phyloP scores from a whole-genome alignment of 2,797 vertebrate genomes.

The Dermochelys coriacea region DNA sequence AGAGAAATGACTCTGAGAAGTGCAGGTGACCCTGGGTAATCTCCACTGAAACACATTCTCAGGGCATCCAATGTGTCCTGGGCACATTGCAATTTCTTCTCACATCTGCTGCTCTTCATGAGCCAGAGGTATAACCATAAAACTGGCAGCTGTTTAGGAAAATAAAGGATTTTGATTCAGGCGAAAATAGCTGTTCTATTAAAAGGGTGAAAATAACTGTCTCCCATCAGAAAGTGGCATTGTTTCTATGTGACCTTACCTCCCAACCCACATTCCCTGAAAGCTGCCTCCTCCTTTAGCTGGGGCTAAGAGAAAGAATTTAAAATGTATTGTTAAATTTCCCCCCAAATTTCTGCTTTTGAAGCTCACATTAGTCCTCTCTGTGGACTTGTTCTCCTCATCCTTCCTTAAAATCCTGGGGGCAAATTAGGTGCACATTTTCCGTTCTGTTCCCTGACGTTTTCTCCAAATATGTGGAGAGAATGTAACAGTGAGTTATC shows the following conservation, averaged over 20 bases:
- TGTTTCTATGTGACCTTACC: background rate
- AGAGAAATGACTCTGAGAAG: background rate
- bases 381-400: background rate
- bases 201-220: rapidly evolving
- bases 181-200: background rate
- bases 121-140: background rate
- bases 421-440: background rate
- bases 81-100: background rate
- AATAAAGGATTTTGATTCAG: background rate
- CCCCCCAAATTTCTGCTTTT: background rate
- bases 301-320: background rate
- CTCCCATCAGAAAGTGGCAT: background rate
- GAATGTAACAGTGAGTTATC: too few relatives aligned
- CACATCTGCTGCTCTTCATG: background rate
- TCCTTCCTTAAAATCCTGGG: background rate
- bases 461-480: background rate
- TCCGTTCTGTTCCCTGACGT: background rate
- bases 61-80: background rate
- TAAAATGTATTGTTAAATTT: background rate
- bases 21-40: background rate
- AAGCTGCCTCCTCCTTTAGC: background rate
- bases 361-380: background rate
- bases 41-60: background rate
- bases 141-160: background rate
- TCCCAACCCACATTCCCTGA: background rate